Evolutionary conservation across 2,113 vertebrate genomes (phyloP), one percentile per base, ranked within the genome.

Genomic region (Chitala chitala): DNA sequence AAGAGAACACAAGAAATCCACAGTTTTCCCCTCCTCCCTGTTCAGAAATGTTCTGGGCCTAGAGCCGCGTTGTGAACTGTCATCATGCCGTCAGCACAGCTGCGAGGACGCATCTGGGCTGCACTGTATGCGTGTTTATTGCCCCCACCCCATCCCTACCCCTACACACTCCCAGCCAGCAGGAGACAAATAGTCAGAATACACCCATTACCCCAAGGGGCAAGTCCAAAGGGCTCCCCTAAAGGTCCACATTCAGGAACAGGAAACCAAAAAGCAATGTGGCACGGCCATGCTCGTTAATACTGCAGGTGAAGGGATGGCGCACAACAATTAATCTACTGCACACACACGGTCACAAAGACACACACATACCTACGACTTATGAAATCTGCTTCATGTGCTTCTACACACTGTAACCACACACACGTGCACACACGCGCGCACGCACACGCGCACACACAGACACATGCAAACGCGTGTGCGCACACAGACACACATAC

Each of bases 161-260:
- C 38, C 22, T 44, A 79, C 75, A 72, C 84, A 85, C 88, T 92
- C 91, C 94, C 86, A 92, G 89, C 95, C 96, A 94, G 96, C 96
- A 66, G 86, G 95, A 92, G 91, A 87, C 89, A 86, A 87, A 76
- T 8, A 86, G 86, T 87, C 85, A 90, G 79, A 87, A 89, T 87
- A 84, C 87, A 87, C 85, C 86, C 83, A 82, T 42, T 2, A 81
- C 80, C 83, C 89, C 83, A 77, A 0, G 84, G 90, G 90, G 71
- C 92, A 90, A 84, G 90, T 83, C 89, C 90, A 71, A 78, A 20
- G 72, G 66, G 85, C 80, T 44, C 10, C 36, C 61, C 69, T 5
- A 29, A 12, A 42, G 29, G 65, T 51, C 56, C 36, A 55, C 15
- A 17, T 71, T 83, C 90, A 86, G 84, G 84, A 85, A 87, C 56